Evolutionary conservation across 2,888 invertebrate species (phyloP).

Genomic region (Synanthedon myopaeformis): DNA sequence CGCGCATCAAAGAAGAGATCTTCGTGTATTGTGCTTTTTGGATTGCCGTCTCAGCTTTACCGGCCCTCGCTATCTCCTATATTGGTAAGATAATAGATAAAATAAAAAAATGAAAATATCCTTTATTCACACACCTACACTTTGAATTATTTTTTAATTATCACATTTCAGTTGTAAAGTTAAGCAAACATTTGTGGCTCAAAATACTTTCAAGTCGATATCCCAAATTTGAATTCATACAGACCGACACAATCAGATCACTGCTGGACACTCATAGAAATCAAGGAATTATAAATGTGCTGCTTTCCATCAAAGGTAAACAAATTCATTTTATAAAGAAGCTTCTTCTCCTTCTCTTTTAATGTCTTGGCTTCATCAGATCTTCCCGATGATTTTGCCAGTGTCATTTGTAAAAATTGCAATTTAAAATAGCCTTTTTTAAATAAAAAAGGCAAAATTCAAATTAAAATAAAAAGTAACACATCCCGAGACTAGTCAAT

Average conservation of each 20-base stretch:
- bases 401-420: too few relatives aligned
- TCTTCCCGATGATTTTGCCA: too few relatives aligned
- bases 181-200: constrained; percentile 68
- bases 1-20: constrained; percentile 38
- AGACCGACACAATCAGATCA: constrained; percentile 73
- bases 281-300: constrained; percentile 78
- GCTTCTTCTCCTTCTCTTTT: neutral
- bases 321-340: constrained; percentile 1
- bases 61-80: constrained; percentile 51
- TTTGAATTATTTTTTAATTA: too few relatives aligned
- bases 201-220: constrained; percentile 69
- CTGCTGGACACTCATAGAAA: constrained; percentile 79
- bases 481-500: too few relatives aligned
- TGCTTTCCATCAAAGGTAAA: constrained; percentile 74
- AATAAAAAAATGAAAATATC: neutral
- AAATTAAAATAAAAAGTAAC: too few relatives aligned
- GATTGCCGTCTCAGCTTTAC: constrained; percentile 46
- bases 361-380: too few relatives aligned
- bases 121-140: neutral
- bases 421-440: too few relatives aligned
- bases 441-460: too few relatives aligned
- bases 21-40: constrained; percentile 59
- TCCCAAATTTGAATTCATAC: constrained; percentile 72
- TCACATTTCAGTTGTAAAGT: constrained; percentile 58
- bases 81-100: constrained; percentile 31